Base-by-base conservation (phyloP, 2,888 invertebrate genomes). In the Aphelenchoides bicaudatus region DNA sequence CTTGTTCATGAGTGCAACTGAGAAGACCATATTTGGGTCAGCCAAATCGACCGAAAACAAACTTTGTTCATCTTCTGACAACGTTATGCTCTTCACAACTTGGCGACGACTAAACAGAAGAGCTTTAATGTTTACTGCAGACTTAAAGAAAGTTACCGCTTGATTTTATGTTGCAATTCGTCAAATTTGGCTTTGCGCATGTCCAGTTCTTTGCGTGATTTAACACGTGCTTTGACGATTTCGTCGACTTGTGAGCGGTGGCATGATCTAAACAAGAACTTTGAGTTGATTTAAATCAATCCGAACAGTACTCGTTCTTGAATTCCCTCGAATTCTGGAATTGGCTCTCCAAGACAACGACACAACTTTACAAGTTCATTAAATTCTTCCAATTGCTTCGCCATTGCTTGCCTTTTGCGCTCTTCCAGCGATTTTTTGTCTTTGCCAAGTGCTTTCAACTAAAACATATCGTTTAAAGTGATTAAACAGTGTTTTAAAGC, bases 401-500 rank as follows among this genome's bases (percentile, higher is more conserved):
- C 38, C 16, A 57, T 19, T 19, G n/a, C 37, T 1, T 13, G n/a
- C 4, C 53, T 29, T 25, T 57, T 56, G 30, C 53, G 23, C 1
- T 23, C 16, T 6, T 28, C 30, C 39, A 31, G 10, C 6, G 51
- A 23, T 25, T 6, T 39, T 6, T 25, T 31, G 10, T 39, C 13
- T 19, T 39, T 25, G 5, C 39, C 39, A 21, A 57, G 16, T n/a
- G 23, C 56, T 31, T 54, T 54, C 13, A 55, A 2, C 56, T 56
- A 30, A 56, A 55, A 23, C 28, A 31, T n/a, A n/a, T n/a, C 8
- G n/a, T 31, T 13, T 10, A 56, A 10, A 13, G 25, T 29, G 2
- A 19, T 19, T 46, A 16, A 16, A 21, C n/a, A n/a, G 6, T 6
- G 31, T 16, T 8, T 5, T n/a, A 48, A 16, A 16, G 25, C 56